Base-by-base conservation (phyloP, 2,113 vertebrate genomes). In the Burhinus oedicnemus region DNA sequence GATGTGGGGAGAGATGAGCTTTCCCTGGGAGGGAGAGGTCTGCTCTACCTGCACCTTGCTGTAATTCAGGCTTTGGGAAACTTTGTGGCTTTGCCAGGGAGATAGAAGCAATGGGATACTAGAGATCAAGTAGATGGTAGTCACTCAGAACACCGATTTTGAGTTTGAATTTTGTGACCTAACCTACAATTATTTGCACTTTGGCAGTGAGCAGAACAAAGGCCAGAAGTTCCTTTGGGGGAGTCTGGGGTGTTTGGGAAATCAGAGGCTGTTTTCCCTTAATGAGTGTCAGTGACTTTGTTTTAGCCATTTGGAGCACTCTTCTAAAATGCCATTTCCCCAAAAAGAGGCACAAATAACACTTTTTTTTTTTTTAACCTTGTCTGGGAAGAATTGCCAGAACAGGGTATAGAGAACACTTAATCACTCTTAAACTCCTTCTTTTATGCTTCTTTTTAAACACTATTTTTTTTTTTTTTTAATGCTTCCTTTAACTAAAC, bases 111-210 rank as follows among this genome's bases (percentile, higher is more conserved):
- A 3, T 8, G 15, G 83, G 49, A 21, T 32, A 7, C 11, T 4
- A 6, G 66, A 27, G 55, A 26, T 61, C 2, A 6, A 4, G 10
- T 8, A 2, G 47, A 4, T 40, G 47, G 22, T 69, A 40, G 62
- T 69, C 30, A 15, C 21, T 60, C 6, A 2, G 49, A n/a, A 19
- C 29, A 10, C 6, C 9, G 72, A n/a, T 26, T 34, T 8, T 1
- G 61, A 55, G 36, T 61, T 86, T n/a, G 32, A 13, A 27, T 69
- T 64, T 32, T 36, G 45, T 77, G 62, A 27, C 14, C 36, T 74
- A 23, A 9, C 6, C 13, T 64, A 4, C 30, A 60, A 26, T 58
- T 58, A 23, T 13, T 66, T 0, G 0, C 12, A 1, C n/a, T 55
- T 55, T 1, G 30, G 34, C 52, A 64, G 15, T 21, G 62, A 36